Evolutionary conservation across 2,888 invertebrate genomes (phyloP).

Genomic region (Troides helena): DNA sequence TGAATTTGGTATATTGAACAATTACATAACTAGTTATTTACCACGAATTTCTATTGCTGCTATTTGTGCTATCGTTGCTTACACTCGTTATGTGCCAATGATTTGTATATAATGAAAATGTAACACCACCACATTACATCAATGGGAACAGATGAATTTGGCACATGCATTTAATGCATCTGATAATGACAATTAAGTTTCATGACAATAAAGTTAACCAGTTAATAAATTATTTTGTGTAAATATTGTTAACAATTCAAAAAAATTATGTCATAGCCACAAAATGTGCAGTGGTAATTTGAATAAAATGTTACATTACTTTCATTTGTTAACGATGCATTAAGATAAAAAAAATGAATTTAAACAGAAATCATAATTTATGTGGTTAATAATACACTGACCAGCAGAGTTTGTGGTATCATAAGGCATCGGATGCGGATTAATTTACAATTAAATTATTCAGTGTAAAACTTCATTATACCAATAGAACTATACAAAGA

Average conservation of each 20-base stretch:
- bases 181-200: neutral
- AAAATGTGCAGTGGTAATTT: neutral
- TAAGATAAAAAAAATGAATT: conserved; percentile 10
- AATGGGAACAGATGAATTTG: conserved; percentile 21
- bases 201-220: neutral
- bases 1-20: conserved; percentile 30
- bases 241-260: neutral
- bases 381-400: conserved; percentile 5
- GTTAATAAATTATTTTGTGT: neutral
- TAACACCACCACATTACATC: conserved; percentile 7
- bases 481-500: conserved; percentile 36
- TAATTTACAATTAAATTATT: conserved; percentile 23
- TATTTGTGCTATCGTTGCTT: conserved; percentile 29
- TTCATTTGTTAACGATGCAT: neutral
- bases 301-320: neutral
- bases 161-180: conserved; percentile 26
- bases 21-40: conserved; percentile 26
- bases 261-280: neutral
- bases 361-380: conserved; percentile 15
- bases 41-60: conserved; percentile 25
- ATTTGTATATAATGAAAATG: conserved; percentile 11
- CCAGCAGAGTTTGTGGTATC: conserved; percentile 18
- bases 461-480: conserved; percentile 28
- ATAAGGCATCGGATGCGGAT: conserved; percentile 27
- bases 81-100: conserved; percentile 14